Conservation (phyloP, 1,140 invertebrate species). For the Delia radicum region DNA sequence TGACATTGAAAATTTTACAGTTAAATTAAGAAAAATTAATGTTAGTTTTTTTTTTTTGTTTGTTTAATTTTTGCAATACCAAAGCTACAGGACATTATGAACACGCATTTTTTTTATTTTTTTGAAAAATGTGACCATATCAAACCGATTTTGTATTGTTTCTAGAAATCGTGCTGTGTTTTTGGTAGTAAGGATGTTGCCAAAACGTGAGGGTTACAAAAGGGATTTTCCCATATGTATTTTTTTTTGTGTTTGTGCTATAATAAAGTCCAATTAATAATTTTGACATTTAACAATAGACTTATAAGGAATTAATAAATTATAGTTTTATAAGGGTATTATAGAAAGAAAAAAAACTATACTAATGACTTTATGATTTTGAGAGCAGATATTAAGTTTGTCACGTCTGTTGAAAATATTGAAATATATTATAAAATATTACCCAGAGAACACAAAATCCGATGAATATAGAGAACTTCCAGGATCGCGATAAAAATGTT, state of each 20-base stretch:
- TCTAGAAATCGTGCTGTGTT: neutral
- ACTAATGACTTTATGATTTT: slow-evolving; percentile 21
- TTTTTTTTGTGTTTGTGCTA: neutral
- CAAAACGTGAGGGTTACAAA: slow-evolving; percentile 11
- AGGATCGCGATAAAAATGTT: too few species aligned
- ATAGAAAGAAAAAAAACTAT: neutral
- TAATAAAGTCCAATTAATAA: slow-evolving; percentile 17
- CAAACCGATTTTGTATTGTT: slow-evolving; percentile 5
- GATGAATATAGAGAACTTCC: too few species aligned
- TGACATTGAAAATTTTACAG: slow-evolving; percentile 27
- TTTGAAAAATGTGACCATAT: slow-evolving; percentile 11
- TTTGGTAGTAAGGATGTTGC: slow-evolving; percentile 1
- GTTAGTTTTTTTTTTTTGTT: neutral
- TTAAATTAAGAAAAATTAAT: slow-evolving; percentile 19
- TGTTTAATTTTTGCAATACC: neutral
- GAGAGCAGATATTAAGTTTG: neutral
- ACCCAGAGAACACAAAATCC: too few species aligned
- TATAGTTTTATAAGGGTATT: slow-evolving; percentile 16
- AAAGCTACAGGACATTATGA: neutral
- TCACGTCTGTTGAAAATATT: too few species aligned
- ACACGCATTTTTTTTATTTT: neutral
- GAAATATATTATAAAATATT: too few species aligned
- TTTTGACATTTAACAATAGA: slow-evolving; percentile 8
- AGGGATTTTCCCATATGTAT: neutral
- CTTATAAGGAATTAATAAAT: slow-evolving; percentile 19